Percentiles rank a stretch among this genome's conserved stretches.
Conservation (phyloP, 2,113 vertebrate genomes). For the Cheirogaleus medius region DNA sequence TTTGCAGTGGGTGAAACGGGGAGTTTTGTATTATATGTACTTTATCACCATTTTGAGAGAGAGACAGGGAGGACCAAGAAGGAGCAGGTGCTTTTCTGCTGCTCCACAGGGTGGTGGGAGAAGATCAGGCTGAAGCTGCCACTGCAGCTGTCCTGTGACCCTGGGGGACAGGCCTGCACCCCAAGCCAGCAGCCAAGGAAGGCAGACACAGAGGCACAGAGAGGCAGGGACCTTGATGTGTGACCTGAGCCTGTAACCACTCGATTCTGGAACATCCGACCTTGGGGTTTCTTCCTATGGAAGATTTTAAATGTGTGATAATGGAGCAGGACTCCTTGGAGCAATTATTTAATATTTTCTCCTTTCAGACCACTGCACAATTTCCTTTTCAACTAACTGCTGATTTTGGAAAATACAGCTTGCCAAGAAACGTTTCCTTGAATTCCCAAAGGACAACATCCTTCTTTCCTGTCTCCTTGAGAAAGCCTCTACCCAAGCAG, state of each 20-base stretch:
- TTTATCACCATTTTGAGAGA: not conserved
- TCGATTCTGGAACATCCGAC: rapidly evolving
- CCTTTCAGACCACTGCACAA: not conserved
- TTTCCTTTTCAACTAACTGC: not conserved
- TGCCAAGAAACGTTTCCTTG: not conserved
- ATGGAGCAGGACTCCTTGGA: not conserved
- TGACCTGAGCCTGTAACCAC: no score
- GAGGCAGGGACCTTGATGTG: rapidly evolving
- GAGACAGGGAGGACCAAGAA: not conserved
- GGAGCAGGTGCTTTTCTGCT: not conserved
- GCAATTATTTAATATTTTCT: not conserved
- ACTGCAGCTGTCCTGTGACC: not conserved
- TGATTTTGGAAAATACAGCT: not conserved
- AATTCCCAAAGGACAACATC: not conserved
- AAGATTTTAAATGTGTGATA: rapidly evolving
- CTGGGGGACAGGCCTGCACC: not conserved
- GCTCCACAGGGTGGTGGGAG: rapidly evolving
- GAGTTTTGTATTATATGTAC: not conserved
- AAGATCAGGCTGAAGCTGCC: rapidly evolving
- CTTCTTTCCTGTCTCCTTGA: not conserved
- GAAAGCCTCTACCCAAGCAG: not conserved
- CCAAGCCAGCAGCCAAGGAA: rapidly evolving
- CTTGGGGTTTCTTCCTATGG: not conserved
- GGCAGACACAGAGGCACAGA: rapidly evolving
- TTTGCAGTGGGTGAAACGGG: not conserved